A percentile compares a stretch with the other conserved stretches of the same genome.
Conservation (phyloP, 2,797 vertebrate genomes). For the Toxotes lorentzi region DNA sequence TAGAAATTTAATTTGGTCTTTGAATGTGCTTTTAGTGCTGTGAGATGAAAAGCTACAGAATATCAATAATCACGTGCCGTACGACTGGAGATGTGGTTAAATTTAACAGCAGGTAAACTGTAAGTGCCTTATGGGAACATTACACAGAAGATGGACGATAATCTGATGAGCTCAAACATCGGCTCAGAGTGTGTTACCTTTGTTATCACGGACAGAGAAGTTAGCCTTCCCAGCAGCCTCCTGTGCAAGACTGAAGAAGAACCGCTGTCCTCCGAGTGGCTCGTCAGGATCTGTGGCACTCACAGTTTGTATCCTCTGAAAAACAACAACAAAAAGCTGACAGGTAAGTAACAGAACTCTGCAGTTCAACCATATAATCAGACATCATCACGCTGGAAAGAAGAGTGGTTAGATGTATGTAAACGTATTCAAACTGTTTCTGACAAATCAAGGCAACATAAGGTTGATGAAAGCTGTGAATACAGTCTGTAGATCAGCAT, state of each 20-base stretch:
- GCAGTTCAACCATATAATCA: neutral
- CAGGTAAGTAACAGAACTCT: neutral
- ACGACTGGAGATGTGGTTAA: conserved; percentile 6
- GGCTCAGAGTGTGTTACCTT: conserved; percentile 82
- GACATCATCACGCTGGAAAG: too few species aligned
- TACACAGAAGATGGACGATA: conserved; percentile 7
- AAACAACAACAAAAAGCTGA: conserved; percentile 2
- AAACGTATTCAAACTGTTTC: too few species aligned
- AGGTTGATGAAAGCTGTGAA: too few species aligned
- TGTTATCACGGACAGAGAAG: conserved; percentile 94
- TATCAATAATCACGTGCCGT: conserved; percentile 6
- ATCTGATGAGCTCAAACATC: neutral
- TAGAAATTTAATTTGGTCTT: conserved; percentile 5
- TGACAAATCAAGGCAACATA: too few species aligned
- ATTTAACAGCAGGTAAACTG: neutral
- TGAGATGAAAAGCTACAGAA: neutral
- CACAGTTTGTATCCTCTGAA: conserved; percentile 93
- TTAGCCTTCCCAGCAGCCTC: conserved; percentile 92
- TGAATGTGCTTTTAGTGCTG: conserved; percentile 22
- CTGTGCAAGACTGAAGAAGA: conserved; percentile 91
- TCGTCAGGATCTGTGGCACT: conserved; percentile 93
- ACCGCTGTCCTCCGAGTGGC: conserved; percentile 90
- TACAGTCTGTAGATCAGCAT: too few species aligned
- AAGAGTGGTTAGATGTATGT: too few species aligned
- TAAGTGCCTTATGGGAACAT: conserved; percentile 11